A percentile compares a stretch with the other conserved stretches of the same genome.
Evolutionary conservation across 2,888 invertebrate genomes (phyloP).

Genomic region (Drosophila heteroneura): DNA sequence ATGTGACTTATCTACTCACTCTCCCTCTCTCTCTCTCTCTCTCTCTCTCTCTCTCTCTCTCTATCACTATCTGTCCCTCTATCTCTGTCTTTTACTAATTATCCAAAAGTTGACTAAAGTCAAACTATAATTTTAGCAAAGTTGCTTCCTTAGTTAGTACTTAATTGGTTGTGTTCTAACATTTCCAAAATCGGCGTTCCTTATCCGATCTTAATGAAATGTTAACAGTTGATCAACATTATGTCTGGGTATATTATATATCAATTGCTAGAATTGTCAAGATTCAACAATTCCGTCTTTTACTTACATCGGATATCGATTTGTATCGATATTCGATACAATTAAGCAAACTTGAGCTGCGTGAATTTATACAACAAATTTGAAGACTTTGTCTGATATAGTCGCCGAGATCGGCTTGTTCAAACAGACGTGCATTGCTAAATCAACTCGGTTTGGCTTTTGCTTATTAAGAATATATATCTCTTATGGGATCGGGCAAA

Average conservation of each 20-base stretch:
- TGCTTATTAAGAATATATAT: neutral
- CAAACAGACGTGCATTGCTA: neutral
- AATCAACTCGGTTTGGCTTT: too few species aligned
- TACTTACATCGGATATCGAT: neutral
- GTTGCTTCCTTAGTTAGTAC: too few species aligned
- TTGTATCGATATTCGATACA: neutral
- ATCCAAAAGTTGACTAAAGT: neutral
- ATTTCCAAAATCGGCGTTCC: too few species aligned
- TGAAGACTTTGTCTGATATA: neutral
- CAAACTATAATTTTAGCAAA: neutral
- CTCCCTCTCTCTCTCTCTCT: neutral
- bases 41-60: neutral
- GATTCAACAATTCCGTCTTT: neutral
- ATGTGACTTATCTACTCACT: neutral
- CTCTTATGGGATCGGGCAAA: too few species aligned
- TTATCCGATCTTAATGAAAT: neutral
- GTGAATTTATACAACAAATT: neutral
- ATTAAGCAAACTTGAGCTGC: neutral
- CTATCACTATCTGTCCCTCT: neutral
- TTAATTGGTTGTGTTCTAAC: too few species aligned
- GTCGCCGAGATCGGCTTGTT: neutral
- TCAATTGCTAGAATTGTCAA: neutral
- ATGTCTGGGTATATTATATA: neutral
- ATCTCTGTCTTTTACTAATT: too few species aligned
- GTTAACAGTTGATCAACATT: too few species aligned